These are phyloP conservation scores for Clistopyga incitator DNA, from an alignment of 2,888 invertebrate genomes.

Conservation along the genomic window DNA sequence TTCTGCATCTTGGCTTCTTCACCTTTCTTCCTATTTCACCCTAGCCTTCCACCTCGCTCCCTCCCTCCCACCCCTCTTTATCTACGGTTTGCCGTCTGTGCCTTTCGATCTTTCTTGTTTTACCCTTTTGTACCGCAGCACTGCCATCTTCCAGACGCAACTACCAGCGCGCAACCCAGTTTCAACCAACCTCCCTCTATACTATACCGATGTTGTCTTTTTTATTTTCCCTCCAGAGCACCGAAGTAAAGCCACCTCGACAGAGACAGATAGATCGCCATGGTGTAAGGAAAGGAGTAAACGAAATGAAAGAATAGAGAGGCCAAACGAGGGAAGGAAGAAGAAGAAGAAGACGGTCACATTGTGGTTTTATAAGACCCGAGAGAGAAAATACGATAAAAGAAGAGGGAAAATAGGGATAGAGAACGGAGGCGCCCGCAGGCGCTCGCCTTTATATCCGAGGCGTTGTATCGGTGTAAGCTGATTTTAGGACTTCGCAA, in stretches of 20 bases:
- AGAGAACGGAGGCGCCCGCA: slow-evolving; percentile 45
- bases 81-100: slow-evolving; percentile 49
- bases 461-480: slow-evolving; percentile 64
- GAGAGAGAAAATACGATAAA: slow-evolving; percentile 56
- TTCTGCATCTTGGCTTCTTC: slow-evolving; percentile 16
- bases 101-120: slow-evolving; percentile 67
- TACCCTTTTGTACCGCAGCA: slow-evolving; percentile 60
- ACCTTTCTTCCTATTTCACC: slow-evolving; percentile 30
- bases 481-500: slow-evolving; percentile 65
- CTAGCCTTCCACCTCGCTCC: too few relatives aligned
- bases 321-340: slow-evolving; percentile 22
- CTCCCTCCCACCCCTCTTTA: slow-evolving; percentile 63
- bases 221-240: slow-evolving; percentile 35
- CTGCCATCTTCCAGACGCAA: slow-evolving; percentile 33
- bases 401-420: slow-evolving; percentile 5
- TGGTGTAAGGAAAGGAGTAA: slow-evolving; percentile 36
- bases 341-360: slow-evolving; percentile 43
- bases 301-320: slow-evolving; percentile 49
- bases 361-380: slow-evolving; percentile 75
- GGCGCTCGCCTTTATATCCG: slow-evolving; percentile 46
- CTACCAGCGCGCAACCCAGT: slow-evolving; percentile 68
- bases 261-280: slow-evolving; percentile 52
- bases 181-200: slow-evolving; percentile 60
- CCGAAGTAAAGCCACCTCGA: slow-evolving; percentile 40
- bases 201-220: neutral